Percentiles rank a stretch among this genome's conserved stretches.
Evolutionary conservation across 2,888 invertebrate genomes (phyloP).

Genomic region (Xylophagus ater): DNA sequence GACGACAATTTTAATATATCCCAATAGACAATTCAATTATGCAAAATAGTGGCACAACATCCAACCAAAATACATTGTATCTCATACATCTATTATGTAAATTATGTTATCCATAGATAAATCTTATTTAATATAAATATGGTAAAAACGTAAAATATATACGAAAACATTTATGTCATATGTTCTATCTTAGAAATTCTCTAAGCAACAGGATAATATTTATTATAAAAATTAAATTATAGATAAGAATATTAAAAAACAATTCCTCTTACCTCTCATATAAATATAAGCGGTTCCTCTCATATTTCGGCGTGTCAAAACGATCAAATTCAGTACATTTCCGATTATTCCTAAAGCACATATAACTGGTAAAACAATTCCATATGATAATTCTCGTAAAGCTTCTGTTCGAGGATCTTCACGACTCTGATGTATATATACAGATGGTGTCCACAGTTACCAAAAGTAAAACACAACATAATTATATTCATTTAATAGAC

Average conservation of each 20-base stretch:
- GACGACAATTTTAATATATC: too few relatives aligned
- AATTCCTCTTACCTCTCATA: conserved; percentile 64
- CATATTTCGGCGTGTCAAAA: conserved; percentile 65
- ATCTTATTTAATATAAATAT: too few relatives aligned
- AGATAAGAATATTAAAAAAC: too few relatives aligned
- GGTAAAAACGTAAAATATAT: too few relatives aligned
- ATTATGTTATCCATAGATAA: not conserved
- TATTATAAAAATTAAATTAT: too few relatives aligned
- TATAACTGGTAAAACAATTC: conserved; percentile 55
- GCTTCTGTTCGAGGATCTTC: conserved; percentile 51
- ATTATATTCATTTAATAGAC: too few relatives aligned
- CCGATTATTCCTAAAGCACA: conserved; percentile 64
- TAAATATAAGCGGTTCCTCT: conserved; percentile 70
- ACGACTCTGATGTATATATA: conserved; percentile 25
- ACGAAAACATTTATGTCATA: too few relatives aligned
- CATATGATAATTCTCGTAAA: conserved; percentile 51
- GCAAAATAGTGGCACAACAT: conserved; percentile 5
- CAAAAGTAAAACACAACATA: too few relatives aligned
- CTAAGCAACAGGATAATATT: conserved; percentile 5
- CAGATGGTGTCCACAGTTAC: too few relatives aligned
- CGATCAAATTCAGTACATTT: conserved; percentile 65
- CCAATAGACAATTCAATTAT: conserved; percentile 7
- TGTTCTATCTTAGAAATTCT: conserved; percentile 5
- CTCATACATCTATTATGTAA: conserved; percentile 3
- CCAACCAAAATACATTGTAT: too few relatives aligned